phyloP scores from a whole-genome alignment of 2,113 vertebrate genomes.

The Scalopus aquaticus region DNA sequence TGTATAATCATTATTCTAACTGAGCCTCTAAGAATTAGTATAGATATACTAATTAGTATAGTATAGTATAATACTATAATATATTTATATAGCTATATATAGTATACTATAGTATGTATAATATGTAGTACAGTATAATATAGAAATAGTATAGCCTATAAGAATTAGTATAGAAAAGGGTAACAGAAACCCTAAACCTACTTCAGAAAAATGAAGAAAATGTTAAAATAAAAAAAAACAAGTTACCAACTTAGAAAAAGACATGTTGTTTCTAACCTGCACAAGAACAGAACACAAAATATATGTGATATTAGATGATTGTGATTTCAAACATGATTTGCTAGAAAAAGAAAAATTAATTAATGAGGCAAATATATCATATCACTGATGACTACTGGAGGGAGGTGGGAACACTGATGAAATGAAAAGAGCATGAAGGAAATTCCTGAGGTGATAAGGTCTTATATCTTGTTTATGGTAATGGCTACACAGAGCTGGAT shows the following conservation, averaged over 20 bases:
- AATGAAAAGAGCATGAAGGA: not conserved
- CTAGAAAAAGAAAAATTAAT: not conserved
- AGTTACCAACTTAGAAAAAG: not conserved
- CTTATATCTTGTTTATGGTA: not conserved
- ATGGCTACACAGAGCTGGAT: not conserved
- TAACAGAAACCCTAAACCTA: not conserved
- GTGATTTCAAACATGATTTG: not conserved
- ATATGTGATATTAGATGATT: not conserved
- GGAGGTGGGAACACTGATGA: not conserved
- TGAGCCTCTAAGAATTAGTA: too few relatives aligned
- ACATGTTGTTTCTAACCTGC: not conserved
- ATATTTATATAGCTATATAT: too few relatives aligned
- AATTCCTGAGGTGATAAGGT: not conserved
- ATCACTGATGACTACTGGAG: not conserved
- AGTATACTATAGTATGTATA: too few relatives aligned
- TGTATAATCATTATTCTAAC: not conserved
- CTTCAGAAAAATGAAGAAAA: not conserved
- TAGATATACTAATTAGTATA: too few relatives aligned
- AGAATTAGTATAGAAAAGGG: too few relatives aligned
- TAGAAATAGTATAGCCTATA: too few relatives aligned
- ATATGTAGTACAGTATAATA: too few relatives aligned
- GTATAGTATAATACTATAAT: too few relatives aligned
- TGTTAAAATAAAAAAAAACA: not conserved
- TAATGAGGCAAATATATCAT: not conserved
- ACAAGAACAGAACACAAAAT: not conserved